Conservation (phyloP, 2,113 vertebrate genomes). For the Ursus arctos region DNA sequence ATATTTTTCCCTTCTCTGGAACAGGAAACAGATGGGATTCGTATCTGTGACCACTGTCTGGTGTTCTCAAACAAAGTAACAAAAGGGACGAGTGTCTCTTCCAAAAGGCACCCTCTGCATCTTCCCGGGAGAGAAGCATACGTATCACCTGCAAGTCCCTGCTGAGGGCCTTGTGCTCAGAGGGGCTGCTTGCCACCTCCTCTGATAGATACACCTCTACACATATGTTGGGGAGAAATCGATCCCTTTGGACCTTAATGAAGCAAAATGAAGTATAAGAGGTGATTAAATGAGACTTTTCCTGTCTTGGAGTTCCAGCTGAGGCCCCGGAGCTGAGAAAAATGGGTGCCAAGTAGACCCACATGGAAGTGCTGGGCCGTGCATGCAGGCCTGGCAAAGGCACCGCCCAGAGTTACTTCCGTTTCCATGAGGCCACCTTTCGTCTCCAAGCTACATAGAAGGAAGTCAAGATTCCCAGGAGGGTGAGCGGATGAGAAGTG, state of each 20-base stretch:
- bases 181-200: background rate
- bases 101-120: rapidly evolving
- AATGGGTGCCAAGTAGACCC: rapidly evolving
- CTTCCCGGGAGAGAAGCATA: background rate
- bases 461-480: background rate
- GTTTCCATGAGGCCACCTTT: background rate
- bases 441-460: too few species aligned
- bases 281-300: slow-evolving; percentile 27
- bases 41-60: background rate
- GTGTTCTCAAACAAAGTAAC: background rate
- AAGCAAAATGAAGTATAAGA: background rate
- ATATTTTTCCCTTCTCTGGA: background rate
- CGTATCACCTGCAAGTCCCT: background rate
- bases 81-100: background rate
- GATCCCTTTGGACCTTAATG: background rate
- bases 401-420: background rate
- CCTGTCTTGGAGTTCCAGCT: background rate
- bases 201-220: background rate
- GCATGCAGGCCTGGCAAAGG: too few species aligned
- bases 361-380: background rate
- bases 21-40: background rate
- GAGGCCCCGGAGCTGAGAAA: background rate
- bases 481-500: background rate
- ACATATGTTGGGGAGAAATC: background rate
- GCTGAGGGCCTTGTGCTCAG: background rate